These are phyloP conservation scores for Melinaea marsaeus DNA, from an alignment of 2,888 invertebrate genomes.

Conservation along the genomic window DNA sequence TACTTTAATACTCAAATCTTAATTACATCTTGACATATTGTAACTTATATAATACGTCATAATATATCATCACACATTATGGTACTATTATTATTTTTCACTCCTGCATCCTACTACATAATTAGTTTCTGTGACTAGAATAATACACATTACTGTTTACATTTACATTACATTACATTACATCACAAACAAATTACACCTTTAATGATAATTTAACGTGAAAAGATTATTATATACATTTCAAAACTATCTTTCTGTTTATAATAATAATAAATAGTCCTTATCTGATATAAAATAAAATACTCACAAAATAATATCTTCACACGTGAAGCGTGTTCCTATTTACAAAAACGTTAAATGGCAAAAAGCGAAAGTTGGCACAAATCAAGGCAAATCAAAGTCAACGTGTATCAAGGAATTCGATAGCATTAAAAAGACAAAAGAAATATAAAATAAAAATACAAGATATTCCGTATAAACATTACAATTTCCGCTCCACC, in stretches of 20 bases:
- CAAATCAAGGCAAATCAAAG: conserved; percentile 49
- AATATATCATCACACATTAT: background rate
- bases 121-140: too few species aligned
- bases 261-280: too few species aligned
- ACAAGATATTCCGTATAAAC: conserved; percentile 65
- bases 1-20: background rate
- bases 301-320: background rate
- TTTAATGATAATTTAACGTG: too few species aligned
- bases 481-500: conserved; percentile 72
- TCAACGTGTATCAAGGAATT: conserved; percentile 58
- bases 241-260: too few species aligned
- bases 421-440: conserved; percentile 66
- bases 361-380: conserved; percentile 49
- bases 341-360: conserved; percentile 36
- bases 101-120: background rate
- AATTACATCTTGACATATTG: background rate
- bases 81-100: background rate
- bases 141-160: too few species aligned
- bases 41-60: background rate
- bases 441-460: conserved; percentile 55
- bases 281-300: too few species aligned
- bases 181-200: too few species aligned
- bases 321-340: conserved; percentile 13
- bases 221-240: too few species aligned
- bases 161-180: too few species aligned